Conservation (phyloP, 2,797 vertebrate genomes). For the Odontamblyopus rebecca region DNA sequence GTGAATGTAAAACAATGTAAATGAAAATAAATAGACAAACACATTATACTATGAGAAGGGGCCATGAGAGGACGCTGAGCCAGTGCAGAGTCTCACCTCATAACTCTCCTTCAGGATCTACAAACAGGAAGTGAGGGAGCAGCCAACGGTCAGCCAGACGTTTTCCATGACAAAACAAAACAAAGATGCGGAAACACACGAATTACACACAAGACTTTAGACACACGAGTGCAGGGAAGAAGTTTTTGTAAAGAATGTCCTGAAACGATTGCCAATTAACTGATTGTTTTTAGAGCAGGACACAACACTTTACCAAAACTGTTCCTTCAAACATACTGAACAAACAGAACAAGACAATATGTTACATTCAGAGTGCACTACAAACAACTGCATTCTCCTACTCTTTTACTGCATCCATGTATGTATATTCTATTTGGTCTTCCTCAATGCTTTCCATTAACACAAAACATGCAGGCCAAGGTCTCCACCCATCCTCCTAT, state of each 20-base stretch:
- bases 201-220: slow-evolving; percentile 46
- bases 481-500: too few relatives aligned
- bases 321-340: neutral
- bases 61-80: slow-evolving; percentile 9
- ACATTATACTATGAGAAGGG: neutral
- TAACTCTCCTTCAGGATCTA: slow-evolving; percentile 98
- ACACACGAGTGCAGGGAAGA: slow-evolving; percentile 17
- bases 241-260: neutral
- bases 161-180: slow-evolving; percentile 75
- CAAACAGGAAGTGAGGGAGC: slow-evolving; percentile 86
- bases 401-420: too few relatives aligned
- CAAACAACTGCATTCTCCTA: too few relatives aligned
- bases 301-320: slow-evolving; percentile 5
- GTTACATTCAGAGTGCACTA: neutral
- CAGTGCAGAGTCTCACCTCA: slow-evolving; percentile 86
- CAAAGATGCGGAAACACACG: slow-evolving; percentile 56
- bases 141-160: slow-evolving; percentile 80
- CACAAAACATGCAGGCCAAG: too few relatives aligned
- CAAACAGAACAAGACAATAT: neutral
- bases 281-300: neutral
- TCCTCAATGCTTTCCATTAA: too few relatives aligned
- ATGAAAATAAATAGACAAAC: neutral
- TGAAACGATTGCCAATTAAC: neutral
- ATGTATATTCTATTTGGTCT: too few relatives aligned
- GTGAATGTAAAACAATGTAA: neutral